Percentiles rank a stretch among this genome's conserved stretches.
Evolutionary conservation across 2,797 vertebrate species (phyloP).

Genomic region (Silurus aristotelis): DNA sequence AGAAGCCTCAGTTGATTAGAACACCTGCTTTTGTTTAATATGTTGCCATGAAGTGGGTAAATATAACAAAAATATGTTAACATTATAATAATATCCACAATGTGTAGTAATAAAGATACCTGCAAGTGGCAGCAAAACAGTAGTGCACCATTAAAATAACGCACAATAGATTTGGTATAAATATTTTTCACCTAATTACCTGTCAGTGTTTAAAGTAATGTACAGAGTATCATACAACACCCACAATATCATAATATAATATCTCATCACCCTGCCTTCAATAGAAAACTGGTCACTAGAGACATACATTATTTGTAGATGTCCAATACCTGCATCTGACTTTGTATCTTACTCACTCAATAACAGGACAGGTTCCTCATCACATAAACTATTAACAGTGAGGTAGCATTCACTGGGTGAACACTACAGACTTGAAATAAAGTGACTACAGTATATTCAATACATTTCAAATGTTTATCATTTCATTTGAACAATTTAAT

Average conservation of each 20-base stretch:
- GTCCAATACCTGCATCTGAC: background rate
- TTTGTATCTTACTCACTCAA: background rate
- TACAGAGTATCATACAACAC: background rate
- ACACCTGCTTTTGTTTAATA: background rate
- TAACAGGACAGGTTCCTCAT: background rate
- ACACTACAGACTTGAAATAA: background rate
- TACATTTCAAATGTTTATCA: background rate
- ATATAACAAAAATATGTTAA: background rate
- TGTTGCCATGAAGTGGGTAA: background rate
- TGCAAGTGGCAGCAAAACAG: background rate
- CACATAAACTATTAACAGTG: background rate
- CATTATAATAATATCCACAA: background rate
- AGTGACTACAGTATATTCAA: background rate
- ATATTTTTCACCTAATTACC: conserved; percentile 61
- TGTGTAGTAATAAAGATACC: background rate
- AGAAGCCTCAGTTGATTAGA: background rate
- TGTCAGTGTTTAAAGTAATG: conserved; percentile 30
- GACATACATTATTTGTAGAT: background rate
- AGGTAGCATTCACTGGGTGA: background rate
- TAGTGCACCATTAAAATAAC: background rate
- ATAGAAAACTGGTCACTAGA: background rate
- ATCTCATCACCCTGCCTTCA: background rate
- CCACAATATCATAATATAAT: background rate
- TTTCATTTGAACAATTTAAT: background rate
- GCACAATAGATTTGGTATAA: background rate